Evolutionary conservation across 2,797 vertebrate species (phyloP).

Genomic region (Cossypha heuglini): DNA sequence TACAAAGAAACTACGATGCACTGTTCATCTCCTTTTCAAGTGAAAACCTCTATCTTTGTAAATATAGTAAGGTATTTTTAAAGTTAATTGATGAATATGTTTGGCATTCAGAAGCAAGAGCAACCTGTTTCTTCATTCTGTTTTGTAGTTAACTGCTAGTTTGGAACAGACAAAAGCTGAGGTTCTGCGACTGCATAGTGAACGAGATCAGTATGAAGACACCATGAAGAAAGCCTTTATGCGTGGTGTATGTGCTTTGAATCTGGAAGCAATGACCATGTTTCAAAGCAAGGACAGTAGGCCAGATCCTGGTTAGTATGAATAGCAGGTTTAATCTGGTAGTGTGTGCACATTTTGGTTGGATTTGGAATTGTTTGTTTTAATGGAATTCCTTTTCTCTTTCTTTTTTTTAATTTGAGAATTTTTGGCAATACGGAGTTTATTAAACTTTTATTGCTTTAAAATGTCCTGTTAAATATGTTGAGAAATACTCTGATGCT

Average conservation of each 20-base stretch:
- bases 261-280: slow-evolving; percentile 94
- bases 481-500: not conserved
- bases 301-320: slow-evolving; percentile 71
- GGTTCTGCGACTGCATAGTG: slow-evolving; percentile 83
- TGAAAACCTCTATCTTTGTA: not conserved
- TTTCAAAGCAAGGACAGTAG: slow-evolving; percentile 83
- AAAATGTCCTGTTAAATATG: not conserved
- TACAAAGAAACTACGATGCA: not conserved
- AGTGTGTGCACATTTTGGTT: not conserved
- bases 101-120: not conserved
- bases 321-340: not conserved
- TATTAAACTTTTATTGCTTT: not conserved
- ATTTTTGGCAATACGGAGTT: not conserved
- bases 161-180: slow-evolving; percentile 85
- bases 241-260: slow-evolving; percentile 95
- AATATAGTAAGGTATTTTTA: not conserved
- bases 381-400: not conserved
- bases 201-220: slow-evolving; percentile 89
- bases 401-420: accelerated
- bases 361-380: not conserved
- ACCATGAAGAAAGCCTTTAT: slow-evolving; percentile 98
- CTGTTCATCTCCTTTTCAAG: not conserved
- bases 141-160: slow-evolving; percentile 78
- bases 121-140: not conserved
- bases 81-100: not conserved